These are phyloP conservation scores for Aplocera efformata DNA, from an alignment of 2,888 invertebrate species.

Conservation along the genomic window DNA sequence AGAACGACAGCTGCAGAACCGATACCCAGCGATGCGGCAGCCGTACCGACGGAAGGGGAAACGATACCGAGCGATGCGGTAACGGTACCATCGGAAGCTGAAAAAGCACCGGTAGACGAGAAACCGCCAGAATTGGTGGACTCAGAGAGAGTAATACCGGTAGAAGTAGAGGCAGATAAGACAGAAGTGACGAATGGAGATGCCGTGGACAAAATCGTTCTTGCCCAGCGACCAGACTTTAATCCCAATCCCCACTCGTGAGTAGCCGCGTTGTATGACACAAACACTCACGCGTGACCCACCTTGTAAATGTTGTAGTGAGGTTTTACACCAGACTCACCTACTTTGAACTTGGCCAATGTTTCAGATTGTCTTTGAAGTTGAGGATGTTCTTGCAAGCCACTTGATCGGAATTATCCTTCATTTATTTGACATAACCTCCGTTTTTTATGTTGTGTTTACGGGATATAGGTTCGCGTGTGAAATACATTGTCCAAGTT, in stretches of 20 bases:
- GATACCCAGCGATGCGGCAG: not conserved
- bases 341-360: conserved; percentile 12
- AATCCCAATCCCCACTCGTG: conserved; percentile 77
- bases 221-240: conserved; percentile 58
- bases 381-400: not conserved
- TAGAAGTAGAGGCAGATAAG: conserved; percentile 26
- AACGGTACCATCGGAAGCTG: not conserved
- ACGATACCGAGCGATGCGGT: conserved; percentile 1
- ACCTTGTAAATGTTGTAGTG: conserved; percentile 30
- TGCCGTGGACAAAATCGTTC: conserved; percentile 44
- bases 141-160: conserved; percentile 33
- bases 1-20: conserved; percentile 3
- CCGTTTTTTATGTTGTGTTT: not conserved
- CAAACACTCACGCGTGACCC: conserved; percentile 54
- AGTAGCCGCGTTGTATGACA: conserved; percentile 57
- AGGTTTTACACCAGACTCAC: conserved; percentile 34
- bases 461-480: no score
- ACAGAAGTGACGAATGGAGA: conserved; percentile 21
- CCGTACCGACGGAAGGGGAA: conserved; percentile 1
- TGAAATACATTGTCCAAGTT: conserved; percentile 38
- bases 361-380: not conserved
- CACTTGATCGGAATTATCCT: not conserved
- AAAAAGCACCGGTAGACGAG: conserved; percentile 11
- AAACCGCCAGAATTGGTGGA: conserved; percentile 2
- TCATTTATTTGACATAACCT: not conserved